Evolutionary conservation across 2,888 invertebrate species (phyloP).

Genomic region (Barypeithes pellucidus): DNA sequence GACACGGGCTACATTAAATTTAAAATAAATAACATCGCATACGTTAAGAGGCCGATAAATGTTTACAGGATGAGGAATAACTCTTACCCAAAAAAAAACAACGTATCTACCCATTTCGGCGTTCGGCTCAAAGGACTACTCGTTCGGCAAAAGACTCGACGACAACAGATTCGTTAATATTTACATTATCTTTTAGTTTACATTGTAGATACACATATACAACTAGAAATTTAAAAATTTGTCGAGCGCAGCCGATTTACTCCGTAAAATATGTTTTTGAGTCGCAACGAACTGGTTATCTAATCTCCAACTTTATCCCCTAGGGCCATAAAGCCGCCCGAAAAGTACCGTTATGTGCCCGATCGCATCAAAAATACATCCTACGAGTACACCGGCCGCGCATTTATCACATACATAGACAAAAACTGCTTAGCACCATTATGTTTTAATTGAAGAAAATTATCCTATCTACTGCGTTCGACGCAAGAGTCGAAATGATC

Average conservation of each 20-base stretch:
- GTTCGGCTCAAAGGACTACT: too few relatives aligned
- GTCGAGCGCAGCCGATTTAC: slow-evolving; percentile 12
- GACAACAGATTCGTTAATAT: slow-evolving; percentile 15
- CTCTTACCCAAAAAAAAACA: too few relatives aligned
- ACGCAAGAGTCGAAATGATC: slow-evolving; percentile 3
- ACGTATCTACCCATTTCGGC: too few relatives aligned
- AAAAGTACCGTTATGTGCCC: too few relatives aligned
- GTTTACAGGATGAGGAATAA: too few relatives aligned
- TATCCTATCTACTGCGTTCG: slow-evolving; percentile 16
- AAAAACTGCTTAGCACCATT: slow-evolving; percentile 29
- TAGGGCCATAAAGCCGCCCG: too few relatives aligned
- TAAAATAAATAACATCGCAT: too few relatives aligned
- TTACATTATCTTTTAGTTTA: slow-evolving; percentile 26
- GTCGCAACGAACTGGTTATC: too few relatives aligned
- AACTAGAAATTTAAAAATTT: slow-evolving; percentile 21
- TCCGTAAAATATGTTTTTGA: slow-evolving; percentile 1
- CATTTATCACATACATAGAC: slow-evolving; percentile 35
- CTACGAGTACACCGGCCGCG: slow-evolving; percentile 16
- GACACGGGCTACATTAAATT: too few relatives aligned
- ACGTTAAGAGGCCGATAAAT: too few relatives aligned
- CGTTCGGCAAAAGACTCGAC: slow-evolving; percentile 8
- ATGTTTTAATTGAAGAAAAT: slow-evolving; percentile 20
- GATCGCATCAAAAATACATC: neutral
- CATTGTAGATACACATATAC: slow-evolving; percentile 28
- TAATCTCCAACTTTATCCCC: too few relatives aligned